Conservation (phyloP, 92 coral and sea anemone genomes). For the Actinostola sp. region DNA sequence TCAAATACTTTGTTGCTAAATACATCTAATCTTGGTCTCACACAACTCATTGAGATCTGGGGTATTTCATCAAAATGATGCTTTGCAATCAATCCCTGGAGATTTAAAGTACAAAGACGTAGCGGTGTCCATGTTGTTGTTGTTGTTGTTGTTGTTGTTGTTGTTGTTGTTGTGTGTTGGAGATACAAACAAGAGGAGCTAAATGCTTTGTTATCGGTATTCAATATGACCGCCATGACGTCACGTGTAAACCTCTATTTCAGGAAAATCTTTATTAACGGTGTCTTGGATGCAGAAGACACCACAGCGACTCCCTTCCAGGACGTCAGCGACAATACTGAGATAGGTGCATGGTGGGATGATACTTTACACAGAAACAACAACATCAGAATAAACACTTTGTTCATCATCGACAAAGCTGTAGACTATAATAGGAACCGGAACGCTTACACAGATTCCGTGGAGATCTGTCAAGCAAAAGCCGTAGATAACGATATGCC, state of each 20-base stretch:
- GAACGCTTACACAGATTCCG: background rate
- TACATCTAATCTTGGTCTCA: too few species aligned
- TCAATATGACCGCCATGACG: too few species aligned
- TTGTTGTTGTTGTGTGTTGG: too few species aligned
- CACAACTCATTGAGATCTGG: too few species aligned
- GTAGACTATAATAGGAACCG: constrained; percentile 16
- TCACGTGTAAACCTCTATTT: background rate
- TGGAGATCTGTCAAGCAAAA: constrained; percentile 21
- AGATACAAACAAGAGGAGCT: too few species aligned
- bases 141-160: too few species aligned
- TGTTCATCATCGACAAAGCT: constrained; percentile 61
- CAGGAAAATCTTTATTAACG: constrained; percentile 64
- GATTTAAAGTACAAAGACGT: too few species aligned
- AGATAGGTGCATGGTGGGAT: constrained; percentile 85
- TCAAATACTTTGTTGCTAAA: too few species aligned
- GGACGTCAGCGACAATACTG: constrained; percentile 66
- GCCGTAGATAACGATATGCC: constrained; percentile 27
- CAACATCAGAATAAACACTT: constrained; percentile 59
- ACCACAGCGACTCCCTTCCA: background rate
- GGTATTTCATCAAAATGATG: too few species aligned
- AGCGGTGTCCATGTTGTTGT: too few species aligned
- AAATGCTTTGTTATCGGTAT: too few species aligned
- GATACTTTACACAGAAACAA: constrained; percentile 21
- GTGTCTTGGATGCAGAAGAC: constrained; percentile 27
- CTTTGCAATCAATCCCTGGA: too few species aligned